A percentile compares a stretch with the other conserved stretches of the same genome.
These are phyloP conservation scores for Aporophyla lueneburgensis DNA, from an alignment of 2,888 invertebrate species.

Conservation along the genomic window DNA sequence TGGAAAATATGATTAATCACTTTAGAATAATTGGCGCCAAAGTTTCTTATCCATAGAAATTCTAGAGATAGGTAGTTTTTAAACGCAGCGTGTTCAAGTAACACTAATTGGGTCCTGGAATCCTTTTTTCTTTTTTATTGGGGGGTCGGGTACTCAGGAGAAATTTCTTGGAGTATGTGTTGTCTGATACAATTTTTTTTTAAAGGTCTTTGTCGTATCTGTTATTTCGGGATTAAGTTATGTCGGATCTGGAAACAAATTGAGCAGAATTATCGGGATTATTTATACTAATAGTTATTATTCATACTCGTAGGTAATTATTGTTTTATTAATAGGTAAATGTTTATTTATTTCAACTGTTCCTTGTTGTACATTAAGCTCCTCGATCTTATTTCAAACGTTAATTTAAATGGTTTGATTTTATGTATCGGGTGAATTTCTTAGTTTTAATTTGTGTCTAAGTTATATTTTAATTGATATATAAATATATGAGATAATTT, in stretches of 20 bases:
- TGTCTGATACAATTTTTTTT: neutral
- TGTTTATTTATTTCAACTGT: conserved; percentile 50
- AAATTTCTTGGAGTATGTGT: no score
- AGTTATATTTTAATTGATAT: conserved; percentile 31
- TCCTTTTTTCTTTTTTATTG: neutral
- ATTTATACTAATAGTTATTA: neutral
- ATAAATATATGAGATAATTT: conserved; percentile 44
- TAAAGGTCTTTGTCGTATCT: conserved; percentile 13
- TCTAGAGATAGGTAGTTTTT: conserved; percentile 12
- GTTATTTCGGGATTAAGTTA: neutral
- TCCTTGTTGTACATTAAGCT: conserved; percentile 39
- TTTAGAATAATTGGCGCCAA: conserved; percentile 32
- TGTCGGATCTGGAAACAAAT: neutral
- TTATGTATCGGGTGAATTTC: neutral
- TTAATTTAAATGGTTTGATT: neutral
- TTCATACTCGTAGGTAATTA: conserved; percentile 6
- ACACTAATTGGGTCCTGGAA: neutral
- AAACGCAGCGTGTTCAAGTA: neutral
- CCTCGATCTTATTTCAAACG: neutral
- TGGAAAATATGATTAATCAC: conserved; percentile 23
- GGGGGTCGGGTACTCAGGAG: no score
- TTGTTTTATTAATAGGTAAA: conserved; percentile 18
- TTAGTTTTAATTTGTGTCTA: conserved; percentile 37
- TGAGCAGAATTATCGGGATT: neutral
- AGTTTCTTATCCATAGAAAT: conserved; percentile 41